phyloP scores from a whole-genome alignment of 92 coral and sea anemone species.

The Porites evermanni region DNA sequence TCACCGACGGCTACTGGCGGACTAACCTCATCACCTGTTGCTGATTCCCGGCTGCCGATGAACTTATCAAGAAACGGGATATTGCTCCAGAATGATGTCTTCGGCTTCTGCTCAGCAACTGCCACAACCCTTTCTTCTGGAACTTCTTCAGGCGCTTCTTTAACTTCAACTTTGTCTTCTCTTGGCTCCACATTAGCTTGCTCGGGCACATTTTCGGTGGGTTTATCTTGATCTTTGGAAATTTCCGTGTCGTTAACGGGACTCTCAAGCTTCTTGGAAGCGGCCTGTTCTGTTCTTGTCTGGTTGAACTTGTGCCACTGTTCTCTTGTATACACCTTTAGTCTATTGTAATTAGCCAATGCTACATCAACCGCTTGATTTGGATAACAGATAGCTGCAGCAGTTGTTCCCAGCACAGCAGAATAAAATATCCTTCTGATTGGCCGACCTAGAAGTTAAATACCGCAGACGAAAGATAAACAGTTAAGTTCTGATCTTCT shows the following conservation, averaged over 20 bases:
- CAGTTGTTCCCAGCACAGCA: slow-evolving; percentile 85
- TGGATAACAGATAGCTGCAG: slow-evolving; percentile 91
- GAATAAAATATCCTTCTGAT: slow-evolving; percentile 85
- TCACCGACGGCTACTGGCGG: not conserved
- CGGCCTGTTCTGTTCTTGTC: slow-evolving; percentile 42
- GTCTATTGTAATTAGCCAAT: slow-evolving; percentile 61
- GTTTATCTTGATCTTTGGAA: slow-evolving; percentile 7
- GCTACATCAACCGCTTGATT: slow-evolving; percentile 75
- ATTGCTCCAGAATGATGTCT: slow-evolving; percentile 61
- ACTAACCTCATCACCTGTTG: not conserved
- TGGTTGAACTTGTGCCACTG: slow-evolving; percentile 64
- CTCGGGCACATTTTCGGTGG: slow-evolving; percentile 10
- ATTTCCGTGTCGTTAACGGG: not conserved
- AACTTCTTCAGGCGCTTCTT: not conserved
- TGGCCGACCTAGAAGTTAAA: slow-evolving; percentile 75
- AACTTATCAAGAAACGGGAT: slow-evolving; percentile 44
- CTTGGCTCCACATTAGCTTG: slow-evolving; percentile 21
- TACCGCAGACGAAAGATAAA: no score
- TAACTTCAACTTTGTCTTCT: slow-evolving; percentile 11
- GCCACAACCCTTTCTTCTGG: slow-evolving; percentile 2
- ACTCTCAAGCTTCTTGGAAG: slow-evolving; percentile 16
- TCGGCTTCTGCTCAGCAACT: slow-evolving; percentile 27
- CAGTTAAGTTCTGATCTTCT: no score
- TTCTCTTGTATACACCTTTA: slow-evolving; percentile 60
- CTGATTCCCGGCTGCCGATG: not conserved